phyloP scores from a whole-genome alignment of 2,797 vertebrate species.

The Strix occidentalis region DNA sequence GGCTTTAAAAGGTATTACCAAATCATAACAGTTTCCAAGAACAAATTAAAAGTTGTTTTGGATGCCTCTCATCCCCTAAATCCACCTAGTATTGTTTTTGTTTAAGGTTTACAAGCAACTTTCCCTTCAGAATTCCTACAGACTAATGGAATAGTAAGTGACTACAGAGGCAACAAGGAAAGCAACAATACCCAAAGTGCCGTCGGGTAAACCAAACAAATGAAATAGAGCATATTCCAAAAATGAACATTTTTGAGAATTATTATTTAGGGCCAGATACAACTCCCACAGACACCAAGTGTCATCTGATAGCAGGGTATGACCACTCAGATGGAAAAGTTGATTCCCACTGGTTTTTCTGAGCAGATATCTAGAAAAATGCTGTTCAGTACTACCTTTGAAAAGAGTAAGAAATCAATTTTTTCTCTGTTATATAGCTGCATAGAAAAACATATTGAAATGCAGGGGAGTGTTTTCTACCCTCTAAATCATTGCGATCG shows the following conservation, averaged over 20 bases:
- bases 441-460: slow-evolving; percentile 34
- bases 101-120: neutral
- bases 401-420: slow-evolving; percentile 18
- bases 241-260: neutral
- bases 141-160: neutral
- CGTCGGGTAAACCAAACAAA: neutral
- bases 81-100: neutral
- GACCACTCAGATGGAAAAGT: neutral
- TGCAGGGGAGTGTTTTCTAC: slow-evolving; percentile 7
- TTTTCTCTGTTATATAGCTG: neutral
- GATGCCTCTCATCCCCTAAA: neutral
- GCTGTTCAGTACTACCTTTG: neutral
- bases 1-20: neutral
- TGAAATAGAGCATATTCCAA: neutral
- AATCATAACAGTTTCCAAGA: neutral
- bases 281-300: neutral
- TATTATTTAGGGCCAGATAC: neutral
- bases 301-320: neutral
- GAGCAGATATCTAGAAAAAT: neutral
- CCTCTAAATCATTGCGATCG: neutral
- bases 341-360: neutral
- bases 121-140: neutral
- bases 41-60: neutral
- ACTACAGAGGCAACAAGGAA: neutral
- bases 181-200: neutral